Percentiles rank a stretch among this genome's conserved stretches.
These are phyloP conservation scores for Limnephilus lunatus DNA, from an alignment of 2,888 invertebrate species.

Conservation along the genomic window DNA sequence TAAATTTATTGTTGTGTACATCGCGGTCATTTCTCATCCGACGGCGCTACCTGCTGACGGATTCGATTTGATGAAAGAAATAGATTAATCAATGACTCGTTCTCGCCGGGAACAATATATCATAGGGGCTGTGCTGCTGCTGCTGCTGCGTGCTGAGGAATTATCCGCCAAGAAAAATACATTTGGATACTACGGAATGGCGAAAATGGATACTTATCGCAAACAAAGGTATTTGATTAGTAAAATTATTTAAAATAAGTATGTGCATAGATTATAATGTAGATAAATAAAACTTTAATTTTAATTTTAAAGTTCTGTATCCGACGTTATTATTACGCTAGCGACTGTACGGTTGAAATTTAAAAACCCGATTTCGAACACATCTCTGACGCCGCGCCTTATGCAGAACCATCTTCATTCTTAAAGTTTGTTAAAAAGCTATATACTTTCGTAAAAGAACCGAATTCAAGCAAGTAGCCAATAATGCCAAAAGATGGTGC, in stretches of 20 bases:
- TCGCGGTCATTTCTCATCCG: constrained; percentile 38
- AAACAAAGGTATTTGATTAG: not conserved
- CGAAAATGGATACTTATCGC: not conserved
- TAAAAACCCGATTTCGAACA: too few species aligned
- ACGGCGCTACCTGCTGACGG: constrained; percentile 48
- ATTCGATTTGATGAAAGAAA: constrained; percentile 48
- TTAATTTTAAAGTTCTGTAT: too few species aligned
- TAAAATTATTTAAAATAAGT: not conserved
- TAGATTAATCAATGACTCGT: constrained; percentile 55
- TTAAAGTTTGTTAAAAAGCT: too few species aligned
- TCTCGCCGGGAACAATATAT: constrained; percentile 39
- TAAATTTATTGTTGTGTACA: constrained; percentile 44
- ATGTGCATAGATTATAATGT: not conserved
- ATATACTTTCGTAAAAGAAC: too few species aligned
- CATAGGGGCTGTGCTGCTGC: not conserved
- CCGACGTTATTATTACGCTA: too few species aligned
- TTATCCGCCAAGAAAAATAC: not conserved
- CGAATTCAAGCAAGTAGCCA: too few species aligned
- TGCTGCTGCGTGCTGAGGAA: not conserved
- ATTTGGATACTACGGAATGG: not conserved
- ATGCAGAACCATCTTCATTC: too few species aligned
- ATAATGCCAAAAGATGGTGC: too few species aligned
- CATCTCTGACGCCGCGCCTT: too few species aligned
- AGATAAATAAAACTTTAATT: not conserved
- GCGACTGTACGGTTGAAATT: too few species aligned